These are phyloP conservation scores for Blennius ocellaris DNA, from an alignment of 2,113 vertebrate species.

Conservation along the genomic window DNA sequence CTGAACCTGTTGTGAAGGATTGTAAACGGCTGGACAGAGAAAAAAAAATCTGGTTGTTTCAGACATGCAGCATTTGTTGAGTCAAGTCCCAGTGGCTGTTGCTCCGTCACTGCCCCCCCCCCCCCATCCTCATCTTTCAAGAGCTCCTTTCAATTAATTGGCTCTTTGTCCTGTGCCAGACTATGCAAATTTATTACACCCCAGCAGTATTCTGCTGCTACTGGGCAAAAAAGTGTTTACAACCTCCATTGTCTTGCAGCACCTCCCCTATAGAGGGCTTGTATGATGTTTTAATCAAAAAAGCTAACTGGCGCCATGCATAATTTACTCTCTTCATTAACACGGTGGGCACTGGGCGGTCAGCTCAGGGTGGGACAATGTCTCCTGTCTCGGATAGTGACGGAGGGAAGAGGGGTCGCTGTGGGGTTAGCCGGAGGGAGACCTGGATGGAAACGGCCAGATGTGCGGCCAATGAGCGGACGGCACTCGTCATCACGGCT, in stretches of 20 bases:
- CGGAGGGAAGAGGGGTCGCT: slow-evolving; percentile 61
- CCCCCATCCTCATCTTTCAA: slow-evolving; percentile 85
- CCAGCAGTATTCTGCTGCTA: slow-evolving; percentile 91
- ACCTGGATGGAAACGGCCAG: slow-evolving; percentile 46
- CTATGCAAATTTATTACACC: slow-evolving; percentile 99
- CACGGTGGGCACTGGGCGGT: slow-evolving; percentile 72
- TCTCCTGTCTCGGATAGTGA: slow-evolving; percentile 69
- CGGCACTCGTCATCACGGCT: slow-evolving; percentile 12
- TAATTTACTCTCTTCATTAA: slow-evolving; percentile 85
- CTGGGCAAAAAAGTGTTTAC: slow-evolving; percentile 92
- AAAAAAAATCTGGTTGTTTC: slow-evolving; percentile 36
- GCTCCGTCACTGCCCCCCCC: slow-evolving; percentile 90
- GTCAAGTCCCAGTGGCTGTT: slow-evolving; percentile 91
- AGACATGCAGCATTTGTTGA: slow-evolving; percentile 85
- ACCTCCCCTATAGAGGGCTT: slow-evolving; percentile 87
- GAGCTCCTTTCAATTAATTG: slow-evolving; percentile 98
- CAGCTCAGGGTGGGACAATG: slow-evolving; percentile 76
- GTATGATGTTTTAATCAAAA: slow-evolving; percentile 99
- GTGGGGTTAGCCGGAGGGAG: slow-evolving; percentile 68
- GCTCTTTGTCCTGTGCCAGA: slow-evolving; percentile 94
- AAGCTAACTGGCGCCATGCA: slow-evolving; percentile 91
- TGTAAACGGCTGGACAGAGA: slow-evolving; percentile 25
- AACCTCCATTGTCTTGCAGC: slow-evolving; percentile 93
- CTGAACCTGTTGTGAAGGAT: slow-evolving; percentile 19
- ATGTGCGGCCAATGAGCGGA: slow-evolving; percentile 53